phyloP scores from a whole-genome alignment of 2,888 invertebrate species.

The Junonia oenone region DNA sequence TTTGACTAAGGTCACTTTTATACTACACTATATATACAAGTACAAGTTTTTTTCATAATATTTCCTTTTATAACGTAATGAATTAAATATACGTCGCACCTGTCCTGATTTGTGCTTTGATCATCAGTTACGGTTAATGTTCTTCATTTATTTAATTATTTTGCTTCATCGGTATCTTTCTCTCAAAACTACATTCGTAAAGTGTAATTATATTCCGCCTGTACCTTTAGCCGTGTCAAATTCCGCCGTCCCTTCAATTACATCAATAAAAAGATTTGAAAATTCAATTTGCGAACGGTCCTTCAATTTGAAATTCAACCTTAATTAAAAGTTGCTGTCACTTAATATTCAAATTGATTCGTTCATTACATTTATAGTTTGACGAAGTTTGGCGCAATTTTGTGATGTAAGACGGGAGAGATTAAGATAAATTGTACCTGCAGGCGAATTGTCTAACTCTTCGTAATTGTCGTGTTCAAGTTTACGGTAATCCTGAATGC shows the following conservation, averaged over 20 bases:
- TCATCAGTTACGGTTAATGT: too few species aligned
- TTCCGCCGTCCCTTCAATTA: background rate
- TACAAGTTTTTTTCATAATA: too few species aligned
- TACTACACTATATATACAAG: too few species aligned
- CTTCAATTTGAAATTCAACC: background rate
- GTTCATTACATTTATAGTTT: slow-evolving; percentile 3
- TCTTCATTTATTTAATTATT: background rate
- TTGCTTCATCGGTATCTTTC: background rate
- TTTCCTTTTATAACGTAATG: too few species aligned
- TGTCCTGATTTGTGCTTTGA: too few species aligned
- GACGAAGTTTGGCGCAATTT: background rate
- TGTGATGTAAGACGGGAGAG: background rate
- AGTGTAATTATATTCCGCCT: background rate
- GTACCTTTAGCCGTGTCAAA: background rate
- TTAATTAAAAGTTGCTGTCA: background rate
- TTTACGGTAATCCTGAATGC: too few species aligned
- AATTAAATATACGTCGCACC: too few species aligned
- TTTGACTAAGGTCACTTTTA: too few species aligned
- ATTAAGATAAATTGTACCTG: background rate
- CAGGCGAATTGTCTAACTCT: too few species aligned
- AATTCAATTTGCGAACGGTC: background rate
- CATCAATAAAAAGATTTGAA: background rate
- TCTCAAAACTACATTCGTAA: background rate
- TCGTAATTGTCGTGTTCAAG: too few species aligned
- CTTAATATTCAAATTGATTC: slow-evolving; percentile 1